phyloP scores from a whole-genome alignment of 2,113 vertebrate species.

The Rhagologus leucostigma region DNA sequence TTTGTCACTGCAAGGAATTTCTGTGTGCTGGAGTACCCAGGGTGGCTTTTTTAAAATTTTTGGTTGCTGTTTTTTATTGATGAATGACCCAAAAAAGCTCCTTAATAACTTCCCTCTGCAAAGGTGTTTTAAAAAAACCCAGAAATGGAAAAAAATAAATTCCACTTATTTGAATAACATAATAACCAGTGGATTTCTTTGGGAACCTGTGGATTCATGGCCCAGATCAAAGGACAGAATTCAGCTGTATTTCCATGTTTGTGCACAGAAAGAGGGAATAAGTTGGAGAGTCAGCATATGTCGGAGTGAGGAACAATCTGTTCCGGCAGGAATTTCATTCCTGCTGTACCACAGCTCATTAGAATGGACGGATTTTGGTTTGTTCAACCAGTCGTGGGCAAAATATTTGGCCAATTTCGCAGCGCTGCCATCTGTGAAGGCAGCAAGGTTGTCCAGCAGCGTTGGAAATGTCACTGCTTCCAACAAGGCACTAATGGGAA shows the following conservation, averaged over 20 bases:
- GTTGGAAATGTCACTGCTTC: background rate
- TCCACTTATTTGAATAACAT: background rate
- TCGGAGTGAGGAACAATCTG: background rate
- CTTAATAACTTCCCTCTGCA: background rate
- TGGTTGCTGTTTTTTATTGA: background rate
- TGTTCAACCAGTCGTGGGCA: background rate
- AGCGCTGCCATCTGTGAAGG: background rate
- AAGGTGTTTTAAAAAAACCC: background rate
- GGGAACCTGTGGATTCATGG: background rate
- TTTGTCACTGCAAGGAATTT: background rate
- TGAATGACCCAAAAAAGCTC: background rate
- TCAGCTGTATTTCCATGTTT: slow-evolving; percentile 29
- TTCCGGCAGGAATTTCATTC: background rate
- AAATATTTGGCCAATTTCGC: background rate
- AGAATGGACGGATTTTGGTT: background rate
- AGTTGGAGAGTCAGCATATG: background rate
- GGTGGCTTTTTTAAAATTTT: background rate
- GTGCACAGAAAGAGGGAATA: background rate
- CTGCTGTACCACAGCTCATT: background rate
- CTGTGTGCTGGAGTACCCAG: background rate
- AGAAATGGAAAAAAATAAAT: background rate
- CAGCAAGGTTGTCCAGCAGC: background rate
- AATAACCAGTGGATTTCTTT: background rate
- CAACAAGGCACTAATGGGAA: background rate
- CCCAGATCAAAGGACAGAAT: background rate